These are phyloP conservation scores for Brachionus manjavacas DNA, from an alignment of 1,140 invertebrate genomes.

Conservation along the genomic window DNA sequence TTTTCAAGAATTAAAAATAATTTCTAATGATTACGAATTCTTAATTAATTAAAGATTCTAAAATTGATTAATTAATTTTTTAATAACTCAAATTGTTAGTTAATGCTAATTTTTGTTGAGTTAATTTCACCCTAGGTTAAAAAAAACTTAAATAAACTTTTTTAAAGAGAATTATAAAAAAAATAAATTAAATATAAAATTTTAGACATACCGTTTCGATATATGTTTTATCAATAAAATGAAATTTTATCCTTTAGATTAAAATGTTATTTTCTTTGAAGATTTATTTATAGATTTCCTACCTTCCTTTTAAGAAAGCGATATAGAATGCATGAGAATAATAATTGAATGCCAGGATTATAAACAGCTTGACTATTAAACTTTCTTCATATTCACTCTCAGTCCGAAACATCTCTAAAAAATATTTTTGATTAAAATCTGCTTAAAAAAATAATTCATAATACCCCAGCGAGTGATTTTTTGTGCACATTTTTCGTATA, in stretches of 20 bases:
- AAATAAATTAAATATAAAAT: too few species aligned
- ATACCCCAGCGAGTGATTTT: constrained; percentile 41
- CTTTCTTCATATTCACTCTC: constrained; percentile 97
- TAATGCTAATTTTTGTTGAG: too few species aligned
- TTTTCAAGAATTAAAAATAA: too few species aligned
- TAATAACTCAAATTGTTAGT: too few species aligned
- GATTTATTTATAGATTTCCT: constrained; percentile 40
- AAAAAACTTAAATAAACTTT: too few species aligned
- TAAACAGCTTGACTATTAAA: constrained; percentile 89
- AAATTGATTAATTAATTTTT: too few species aligned
- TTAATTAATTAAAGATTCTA: too few species aligned
- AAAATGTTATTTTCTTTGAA: not conserved
- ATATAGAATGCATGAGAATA: constrained; percentile 98
- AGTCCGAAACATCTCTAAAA: constrained; percentile 76
- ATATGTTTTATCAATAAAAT: not conserved
- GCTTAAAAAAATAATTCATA: not conserved
- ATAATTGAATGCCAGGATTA: constrained; percentile 96
- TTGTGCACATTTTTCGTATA: constrained; percentile 27
- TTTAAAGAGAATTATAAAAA: too few species aligned
- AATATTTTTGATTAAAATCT: constrained; percentile 44
- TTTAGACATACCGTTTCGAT: constrained; percentile 4
- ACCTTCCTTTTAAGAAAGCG: constrained; percentile 88
- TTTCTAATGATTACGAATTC: too few species aligned
- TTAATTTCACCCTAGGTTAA: too few species aligned
- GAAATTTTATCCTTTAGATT: not conserved